Base-by-base conservation (phyloP, 30 jellyfish, hydroid and myxozoan species). In the Phacellophora camtschatica region DNA sequence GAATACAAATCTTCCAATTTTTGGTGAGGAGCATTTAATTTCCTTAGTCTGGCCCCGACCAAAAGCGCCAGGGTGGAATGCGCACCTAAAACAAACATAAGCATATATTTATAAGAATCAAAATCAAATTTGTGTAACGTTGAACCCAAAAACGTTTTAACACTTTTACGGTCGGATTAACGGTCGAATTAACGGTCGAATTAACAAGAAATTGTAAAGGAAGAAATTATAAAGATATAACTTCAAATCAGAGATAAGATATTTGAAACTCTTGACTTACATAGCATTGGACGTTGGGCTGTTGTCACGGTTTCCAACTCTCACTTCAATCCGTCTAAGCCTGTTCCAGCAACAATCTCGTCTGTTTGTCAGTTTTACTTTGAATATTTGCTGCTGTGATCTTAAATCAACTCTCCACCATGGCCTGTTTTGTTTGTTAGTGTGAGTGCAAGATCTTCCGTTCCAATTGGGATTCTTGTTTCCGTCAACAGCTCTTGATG, bases 351-450 rank as follows among this genome's bases (percentile, higher is more conserved):
- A 76, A 23, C 88, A 76, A 25, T 76, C 88, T 19, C 30, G 43
- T 34, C 88, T 30, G 62, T 59, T 76, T 0, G 88, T 33, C 16
- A 76, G 23, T 28, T 45, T 16, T 4, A 76, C 88, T 56, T 59
- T 57, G 41, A 76, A 3, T 2, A 76, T 71, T 10, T 66, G 73
- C 71, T 54, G 72, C 3, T 29, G 56, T 2, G 62, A 36, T 39
- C 79, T 57, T 25, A 76, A 37, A 20, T 76, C 88, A n/a, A 76
- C 88, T 33, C 88, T 37, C 88, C 88, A 76, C 88, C 88, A 76
- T 22, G 88, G 88, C 50, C 24, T 36, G 68, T 28, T 15, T 51
- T 37, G 58, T 23, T 25, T 5, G 43, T 35, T 34, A 1, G 88
- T 76, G 19, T 51, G 75, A 5, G 79, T 76, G 39, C 88, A 76